Evolutionary conservation across 1,140 invertebrate species (phyloP).

Genomic region (Whitmania pigra): DNA sequence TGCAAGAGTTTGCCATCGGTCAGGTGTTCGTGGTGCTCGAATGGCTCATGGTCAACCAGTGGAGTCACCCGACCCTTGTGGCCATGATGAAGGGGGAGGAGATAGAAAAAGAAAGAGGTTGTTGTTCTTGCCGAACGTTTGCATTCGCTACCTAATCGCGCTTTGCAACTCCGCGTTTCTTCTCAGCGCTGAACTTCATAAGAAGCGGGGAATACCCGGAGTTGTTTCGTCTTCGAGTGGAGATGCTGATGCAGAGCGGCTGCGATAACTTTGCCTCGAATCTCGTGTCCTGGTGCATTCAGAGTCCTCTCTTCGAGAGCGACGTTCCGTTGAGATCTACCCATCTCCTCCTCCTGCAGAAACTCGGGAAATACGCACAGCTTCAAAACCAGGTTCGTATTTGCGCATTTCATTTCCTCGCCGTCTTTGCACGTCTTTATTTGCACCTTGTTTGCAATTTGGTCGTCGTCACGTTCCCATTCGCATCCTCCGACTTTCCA

Average conservation of each 20-base stretch:
- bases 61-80: constrained; percentile 19
- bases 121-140: not conserved
- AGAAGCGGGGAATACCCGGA: constrained; percentile 24
- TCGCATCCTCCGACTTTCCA: too few relatives aligned
- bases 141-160: not conserved
- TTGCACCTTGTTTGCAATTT: too few relatives aligned
- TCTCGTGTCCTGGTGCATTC: constrained; percentile 20
- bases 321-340: constrained; percentile 17
- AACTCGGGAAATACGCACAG: constrained; percentile 4
- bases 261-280: constrained; percentile 24
- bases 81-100: constrained; percentile 24
- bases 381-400: constrained; percentile 20
- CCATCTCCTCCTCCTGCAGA: constrained; percentile 21
- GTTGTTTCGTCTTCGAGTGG: constrained; percentile 22
- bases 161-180: not conserved
- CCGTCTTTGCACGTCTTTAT: too few relatives aligned
- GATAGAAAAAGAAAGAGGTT: constrained; percentile 21
- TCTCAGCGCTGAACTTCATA: constrained; percentile 22
- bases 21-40: constrained; percentile 22
- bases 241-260: constrained; percentile 23
- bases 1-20: constrained; percentile 19
- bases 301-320: constrained; percentile 20
- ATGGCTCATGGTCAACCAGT: constrained; percentile 22
- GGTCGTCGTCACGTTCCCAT: too few relatives aligned
- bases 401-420: too few relatives aligned